Evolutionary conservation across 2,888 invertebrate species (phyloP).

Genomic region (Pyrrhia umbra): DNA sequence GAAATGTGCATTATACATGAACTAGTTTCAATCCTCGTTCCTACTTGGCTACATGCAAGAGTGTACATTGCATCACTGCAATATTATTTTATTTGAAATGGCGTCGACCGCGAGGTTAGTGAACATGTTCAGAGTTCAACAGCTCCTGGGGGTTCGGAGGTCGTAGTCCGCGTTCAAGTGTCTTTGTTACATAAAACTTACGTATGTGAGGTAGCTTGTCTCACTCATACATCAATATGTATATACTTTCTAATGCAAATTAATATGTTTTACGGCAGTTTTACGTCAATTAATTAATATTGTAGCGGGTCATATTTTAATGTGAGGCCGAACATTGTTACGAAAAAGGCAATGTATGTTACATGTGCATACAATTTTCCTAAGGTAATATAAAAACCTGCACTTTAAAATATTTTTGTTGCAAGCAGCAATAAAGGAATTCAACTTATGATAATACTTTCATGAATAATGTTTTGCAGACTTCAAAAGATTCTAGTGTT

Average conservation of each 20-base stretch:
- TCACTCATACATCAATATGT: constrained; percentile 25
- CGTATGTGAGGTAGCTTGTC: constrained; percentile 38
- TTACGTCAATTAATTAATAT: no score
- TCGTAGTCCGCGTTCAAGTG: constrained; percentile 74
- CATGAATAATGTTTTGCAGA: constrained; percentile 63
- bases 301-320: no score
- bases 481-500: constrained; percentile 57
- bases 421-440: constrained; percentile 63
- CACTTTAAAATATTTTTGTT: constrained; percentile 49
- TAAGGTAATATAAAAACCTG: constrained; percentile 54
- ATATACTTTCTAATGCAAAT: constrained; percentile 25
- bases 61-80: constrained; percentile 58
- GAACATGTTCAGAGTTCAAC: constrained; percentile 76
- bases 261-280: no score
- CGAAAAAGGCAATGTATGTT: no score
- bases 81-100: constrained; percentile 68
- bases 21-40: constrained; percentile 28
- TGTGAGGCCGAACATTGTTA: no score
- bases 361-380: neutral
- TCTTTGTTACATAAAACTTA: constrained; percentile 74
- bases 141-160: constrained; percentile 76
- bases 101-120: constrained; percentile 78
- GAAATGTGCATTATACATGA: constrained; percentile 24
- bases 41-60: constrained; percentile 21
- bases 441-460: constrained; percentile 66